phyloP scores from a whole-genome alignment of 2,888 invertebrate genomes.

The Napeogenes inachia region DNA sequence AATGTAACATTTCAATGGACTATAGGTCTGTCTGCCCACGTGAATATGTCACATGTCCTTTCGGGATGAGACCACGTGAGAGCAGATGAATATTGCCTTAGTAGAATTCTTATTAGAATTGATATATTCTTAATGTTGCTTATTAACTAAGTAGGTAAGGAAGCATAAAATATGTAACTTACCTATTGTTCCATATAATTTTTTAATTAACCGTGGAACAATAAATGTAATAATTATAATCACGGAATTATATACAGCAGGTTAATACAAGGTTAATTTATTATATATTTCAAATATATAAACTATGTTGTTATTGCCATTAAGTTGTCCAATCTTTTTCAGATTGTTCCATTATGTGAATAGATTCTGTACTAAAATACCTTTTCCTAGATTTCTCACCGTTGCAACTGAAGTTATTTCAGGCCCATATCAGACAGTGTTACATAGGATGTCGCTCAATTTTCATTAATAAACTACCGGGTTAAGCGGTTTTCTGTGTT shows the following conservation, averaged over 20 bases:
- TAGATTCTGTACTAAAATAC: slow-evolving; percentile 43
- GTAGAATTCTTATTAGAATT: too few relatives aligned
- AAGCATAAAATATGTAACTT: too few relatives aligned
- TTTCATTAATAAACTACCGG: slow-evolving; percentile 72
- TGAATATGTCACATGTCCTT: slow-evolving; percentile 3
- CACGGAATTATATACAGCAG: too few relatives aligned
- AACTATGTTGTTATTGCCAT: background rate
- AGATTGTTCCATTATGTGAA: background rate
- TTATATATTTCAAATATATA: background rate
- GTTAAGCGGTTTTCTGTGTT: slow-evolving; percentile 76
- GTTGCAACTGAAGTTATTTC: slow-evolving; percentile 43
- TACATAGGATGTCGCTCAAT: slow-evolving; percentile 71
- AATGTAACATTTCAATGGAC: too few relatives aligned
- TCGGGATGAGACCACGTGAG: background rate
- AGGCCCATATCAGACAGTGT: slow-evolving; percentile 57
- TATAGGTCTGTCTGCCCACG: background rate
- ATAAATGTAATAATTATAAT: too few relatives aligned
- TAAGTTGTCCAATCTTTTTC: background rate
- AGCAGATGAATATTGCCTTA: background rate
- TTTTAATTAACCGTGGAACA: too few relatives aligned
- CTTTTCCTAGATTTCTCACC: slow-evolving; percentile 63
- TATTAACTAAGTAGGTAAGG: too few relatives aligned
- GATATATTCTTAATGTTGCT: too few relatives aligned
- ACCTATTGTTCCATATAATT: too few relatives aligned
- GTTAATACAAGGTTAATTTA: too few relatives aligned